Conservation (phyloP, 2,797 vertebrate species). For the Silurus aristotelis region DNA sequence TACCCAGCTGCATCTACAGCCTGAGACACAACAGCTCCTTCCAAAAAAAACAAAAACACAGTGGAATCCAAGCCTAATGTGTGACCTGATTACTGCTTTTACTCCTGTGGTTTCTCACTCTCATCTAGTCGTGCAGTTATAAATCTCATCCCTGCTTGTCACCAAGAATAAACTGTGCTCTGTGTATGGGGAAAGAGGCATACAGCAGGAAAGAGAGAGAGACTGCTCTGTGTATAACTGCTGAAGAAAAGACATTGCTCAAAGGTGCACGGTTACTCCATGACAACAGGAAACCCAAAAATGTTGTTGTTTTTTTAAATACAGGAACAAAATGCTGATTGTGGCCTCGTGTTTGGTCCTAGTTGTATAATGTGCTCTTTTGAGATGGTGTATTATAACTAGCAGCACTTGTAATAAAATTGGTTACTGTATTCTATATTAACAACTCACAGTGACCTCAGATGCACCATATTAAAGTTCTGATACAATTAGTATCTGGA, state of each 20-base stretch:
- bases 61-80: slow-evolving; percentile 10
- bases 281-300: slow-evolving; percentile 51
- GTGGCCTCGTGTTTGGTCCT: neutral
- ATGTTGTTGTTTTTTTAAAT: no score
- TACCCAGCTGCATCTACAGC: slow-evolving; percentile 6
- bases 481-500: neutral
- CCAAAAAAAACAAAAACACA: neutral
- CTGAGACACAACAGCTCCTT: slow-evolving; percentile 10
- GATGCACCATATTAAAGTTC: neutral
- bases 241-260: slow-evolving; percentile 21
- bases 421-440: neutral
- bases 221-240: slow-evolving; percentile 18
- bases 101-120: slow-evolving; percentile 25
- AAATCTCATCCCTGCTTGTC: slow-evolving; percentile 29
- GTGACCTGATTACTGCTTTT: slow-evolving; percentile 42
- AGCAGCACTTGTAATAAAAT: neutral
- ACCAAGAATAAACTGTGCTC: slow-evolving; percentile 42
- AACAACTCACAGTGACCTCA: neutral
- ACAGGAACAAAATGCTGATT: neutral
- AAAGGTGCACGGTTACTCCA: slow-evolving; percentile 51
- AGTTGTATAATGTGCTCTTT: neutral
- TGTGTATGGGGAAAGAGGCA: slow-evolving; percentile 41
- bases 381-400: neutral
- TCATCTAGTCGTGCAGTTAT: slow-evolving; percentile 6
- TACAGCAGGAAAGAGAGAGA: slow-evolving; percentile 14